Evolutionary conservation across 2,113 vertebrate genomes (phyloP), one percentile per base, ranked within the genome.

Genomic region (Pseudorhombus dupliciocellatus): DNA sequence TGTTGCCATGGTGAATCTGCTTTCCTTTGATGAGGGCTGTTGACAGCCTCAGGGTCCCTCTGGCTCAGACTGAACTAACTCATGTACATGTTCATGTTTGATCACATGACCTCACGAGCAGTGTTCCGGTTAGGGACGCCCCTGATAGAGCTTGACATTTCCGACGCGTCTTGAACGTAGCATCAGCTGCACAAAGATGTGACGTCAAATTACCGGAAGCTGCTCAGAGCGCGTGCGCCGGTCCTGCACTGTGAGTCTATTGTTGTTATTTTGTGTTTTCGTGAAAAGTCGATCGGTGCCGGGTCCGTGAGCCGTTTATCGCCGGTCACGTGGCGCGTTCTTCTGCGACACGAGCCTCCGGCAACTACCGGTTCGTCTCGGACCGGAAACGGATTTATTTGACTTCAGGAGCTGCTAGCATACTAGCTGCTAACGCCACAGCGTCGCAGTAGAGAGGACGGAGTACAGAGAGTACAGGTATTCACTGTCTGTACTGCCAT

Each of bases 161-260:
- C 16, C 50, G 21, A 52, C 21, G 3, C 9, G 50, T 52, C 21
- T 18, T n/a, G 46, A 51, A 22, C n/a, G 50, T 21, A 51, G 21
- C 50, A 22, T 53, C n/a, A 6, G 4, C 24, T 67, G 20, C 71
- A 64, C 75, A 62, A 18, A 31, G 26, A 67, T 48, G 46, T 26
- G 73, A 80, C 63, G 77, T 10, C 8, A 0, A 2, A 16, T 1
- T 21, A 0, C 46, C 75, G 79, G 80, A 81, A 80, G 16, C 2
- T 6, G 2, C 15, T 5, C 10, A 55, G 10, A 37, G 54, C 56
- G 68, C 57, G 70, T 26, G 68, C 59, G 77, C 28, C 22, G 0
- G 25, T 12, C 8, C 28, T 10, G 52, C 40, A 26, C 42, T 15
- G 83, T 83, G 22, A 80, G 82, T 75, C 22, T 4, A 2, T 34